Conservation (phyloP, 1,140 invertebrate genomes). For the Phocides pigmalion region DNA sequence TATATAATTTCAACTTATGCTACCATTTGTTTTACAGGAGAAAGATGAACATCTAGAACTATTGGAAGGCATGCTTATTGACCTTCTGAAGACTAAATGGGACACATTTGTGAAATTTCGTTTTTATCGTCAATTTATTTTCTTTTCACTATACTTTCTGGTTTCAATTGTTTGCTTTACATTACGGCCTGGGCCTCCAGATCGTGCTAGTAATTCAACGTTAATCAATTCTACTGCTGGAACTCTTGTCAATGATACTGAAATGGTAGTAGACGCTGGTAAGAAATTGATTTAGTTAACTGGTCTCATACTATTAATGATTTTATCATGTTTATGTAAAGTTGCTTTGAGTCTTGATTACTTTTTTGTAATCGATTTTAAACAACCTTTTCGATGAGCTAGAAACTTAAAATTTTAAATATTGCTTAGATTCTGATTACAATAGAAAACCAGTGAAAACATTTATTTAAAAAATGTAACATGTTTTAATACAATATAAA, state of each 20-base stretch:
- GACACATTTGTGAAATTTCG: slow-evolving; percentile 98
- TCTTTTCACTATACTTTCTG: slow-evolving; percentile 95
- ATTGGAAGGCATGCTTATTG: slow-evolving; percentile 97
- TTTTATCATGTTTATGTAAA: too few relatives aligned
- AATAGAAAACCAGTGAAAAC: too few relatives aligned
- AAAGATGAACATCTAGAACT: slow-evolving; percentile 97
- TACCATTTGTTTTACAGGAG: slow-evolving; percentile 86
- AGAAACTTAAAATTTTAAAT: too few relatives aligned
- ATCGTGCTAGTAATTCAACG: slow-evolving; percentile 62
- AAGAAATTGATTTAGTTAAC: slow-evolving; percentile 31
- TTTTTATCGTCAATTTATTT: slow-evolving; percentile 96
- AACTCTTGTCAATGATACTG: slow-evolving; percentile 56
- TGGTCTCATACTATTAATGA: too few relatives aligned
- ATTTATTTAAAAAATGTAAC: too few relatives aligned
- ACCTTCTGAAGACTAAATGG: slow-evolving; percentile 98
- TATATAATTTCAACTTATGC: slow-evolving; percentile 6
- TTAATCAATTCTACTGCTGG: slow-evolving; percentile 56
- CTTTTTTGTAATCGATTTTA: too few relatives aligned
- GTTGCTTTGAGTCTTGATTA: too few relatives aligned
- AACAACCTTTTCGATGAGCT: too few relatives aligned
- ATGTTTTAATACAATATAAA: too few relatives aligned
- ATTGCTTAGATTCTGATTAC: too few relatives aligned
- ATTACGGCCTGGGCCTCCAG: slow-evolving; percentile 90
- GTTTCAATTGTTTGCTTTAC: slow-evolving; percentile 94
- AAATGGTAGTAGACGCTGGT: slow-evolving; percentile 59